Evolutionary conservation across 2,797 vertebrate species (phyloP), one percentile per base, ranked within the genome.

Genomic region (Syngnathus acus): DNA sequence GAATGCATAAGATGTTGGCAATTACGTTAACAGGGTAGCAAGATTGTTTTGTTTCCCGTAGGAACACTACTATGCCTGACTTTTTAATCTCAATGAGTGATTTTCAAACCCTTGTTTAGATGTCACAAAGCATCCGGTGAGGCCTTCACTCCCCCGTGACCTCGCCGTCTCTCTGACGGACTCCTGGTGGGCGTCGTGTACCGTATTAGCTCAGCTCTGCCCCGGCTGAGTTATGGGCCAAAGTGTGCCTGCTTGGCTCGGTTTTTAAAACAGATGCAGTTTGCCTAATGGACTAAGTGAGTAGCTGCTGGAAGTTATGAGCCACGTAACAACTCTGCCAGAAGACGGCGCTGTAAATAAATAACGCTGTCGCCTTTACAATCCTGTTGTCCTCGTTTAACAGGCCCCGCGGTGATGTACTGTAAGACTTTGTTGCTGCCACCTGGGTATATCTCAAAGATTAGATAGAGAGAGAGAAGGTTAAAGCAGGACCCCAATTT

Each of bases 71-170:
- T 69, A 63, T 62, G 66, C 26, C 72, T 64, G 66, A 65, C 77
- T 72, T 87, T 91, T 91, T 91, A 91, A 92, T 92, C 89, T 90
- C 14, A 16, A 75, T 87, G 89, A 91, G 89, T 90, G 89, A 88
- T 89, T 90, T 73, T 81, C 14, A 79, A 84, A 89, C 67, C 72
- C 79, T 90, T 81, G 86, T 85, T 82, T 82, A 78, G 72, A 85
- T 80, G 85, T 84, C 50, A 19, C 70, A 80, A 74, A 72, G 76
- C 81, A 78, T 73, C 70, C 72, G 72, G 68, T 79, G 73, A 83
- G 78, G 81, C 80, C 72, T 77, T 77, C 74, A 70, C 75, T 78
- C 81, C 75, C 70, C 59, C 64, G 69, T 82, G 80, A 86, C 86
- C 84, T 82, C 76, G 40, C 62, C 66, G 70, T 80, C 71, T 70